phyloP scores from a whole-genome alignment of 2,797 vertebrate species.

The Enteromius radiatus region DNA sequence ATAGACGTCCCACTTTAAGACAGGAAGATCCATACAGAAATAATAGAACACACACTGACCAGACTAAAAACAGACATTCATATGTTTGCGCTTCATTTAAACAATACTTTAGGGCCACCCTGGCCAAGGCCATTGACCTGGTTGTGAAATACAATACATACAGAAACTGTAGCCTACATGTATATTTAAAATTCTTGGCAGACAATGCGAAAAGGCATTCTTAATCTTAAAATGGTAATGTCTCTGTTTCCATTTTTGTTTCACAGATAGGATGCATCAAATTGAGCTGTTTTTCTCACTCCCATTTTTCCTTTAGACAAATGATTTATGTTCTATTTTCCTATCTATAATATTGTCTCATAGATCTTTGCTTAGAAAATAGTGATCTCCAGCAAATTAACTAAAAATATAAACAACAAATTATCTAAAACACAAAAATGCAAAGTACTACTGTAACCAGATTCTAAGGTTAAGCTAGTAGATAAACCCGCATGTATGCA shows the following conservation, averaged over 20 bases:
- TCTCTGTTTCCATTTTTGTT: not conserved
- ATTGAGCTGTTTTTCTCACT: not conserved
- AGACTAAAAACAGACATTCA: constrained; percentile 23
- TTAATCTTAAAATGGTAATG: constrained; percentile 32
- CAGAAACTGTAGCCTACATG: not conserved
- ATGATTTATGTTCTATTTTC: constrained; percentile 16
- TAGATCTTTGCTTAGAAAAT: constrained; percentile 7
- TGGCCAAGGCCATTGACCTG: constrained; percentile 17
- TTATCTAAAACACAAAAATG: not conserved
- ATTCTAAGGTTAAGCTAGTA: not conserved
- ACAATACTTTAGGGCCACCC: not conserved
- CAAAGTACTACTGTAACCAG: not conserved
- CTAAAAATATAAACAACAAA: not conserved
- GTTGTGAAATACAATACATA: constrained; percentile 12
- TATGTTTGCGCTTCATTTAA: constrained; percentile 19
- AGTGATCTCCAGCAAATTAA: not conserved
- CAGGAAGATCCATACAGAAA: not conserved
- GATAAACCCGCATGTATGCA: not conserved
- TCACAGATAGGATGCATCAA: constrained; percentile 12
- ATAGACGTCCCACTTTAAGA: constrained; percentile 5
- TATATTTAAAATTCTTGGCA: constrained; percentile 16
- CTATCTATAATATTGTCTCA: not conserved
- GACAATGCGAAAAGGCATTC: not conserved
- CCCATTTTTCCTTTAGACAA: not conserved
- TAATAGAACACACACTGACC: constrained; percentile 16